Conservation (phyloP, 53 echinoderm and acorn worm species). For the Paelopatides confundens region DNA sequence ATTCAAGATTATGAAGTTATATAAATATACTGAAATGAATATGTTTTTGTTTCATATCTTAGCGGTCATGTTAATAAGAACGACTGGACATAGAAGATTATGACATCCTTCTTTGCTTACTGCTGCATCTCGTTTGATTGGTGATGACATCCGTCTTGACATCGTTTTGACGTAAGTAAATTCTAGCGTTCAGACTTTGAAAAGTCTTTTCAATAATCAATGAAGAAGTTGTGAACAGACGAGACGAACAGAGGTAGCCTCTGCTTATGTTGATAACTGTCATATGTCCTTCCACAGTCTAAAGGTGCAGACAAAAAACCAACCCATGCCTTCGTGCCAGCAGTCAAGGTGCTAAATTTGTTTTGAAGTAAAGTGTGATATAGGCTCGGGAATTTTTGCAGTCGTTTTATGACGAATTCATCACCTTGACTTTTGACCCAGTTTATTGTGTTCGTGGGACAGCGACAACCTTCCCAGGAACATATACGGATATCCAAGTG, state of each 20-base stretch:
- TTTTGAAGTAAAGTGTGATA: background rate
- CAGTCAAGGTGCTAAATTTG: background rate
- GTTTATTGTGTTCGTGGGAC: background rate
- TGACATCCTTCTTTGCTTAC: slow-evolving; percentile 5
- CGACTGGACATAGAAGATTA: slow-evolving; percentile 28
- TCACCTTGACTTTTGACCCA: background rate
- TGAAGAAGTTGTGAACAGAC: slow-evolving; percentile 12
- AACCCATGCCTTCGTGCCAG: background rate
- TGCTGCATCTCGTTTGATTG: slow-evolving; percentile 1
- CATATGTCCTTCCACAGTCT: background rate
- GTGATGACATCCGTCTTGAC: background rate
- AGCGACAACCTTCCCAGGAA: too few relatives aligned
- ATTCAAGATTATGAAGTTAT: too few relatives aligned
- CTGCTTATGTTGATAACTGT: background rate
- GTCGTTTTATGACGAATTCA: background rate
- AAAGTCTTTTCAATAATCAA: background rate
- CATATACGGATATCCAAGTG: too few relatives aligned
- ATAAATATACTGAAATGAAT: too few relatives aligned
- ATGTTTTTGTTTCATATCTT: too few relatives aligned
- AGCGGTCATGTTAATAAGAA: background rate
- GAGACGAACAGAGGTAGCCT: background rate
- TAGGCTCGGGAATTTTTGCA: background rate
- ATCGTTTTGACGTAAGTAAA: slow-evolving; percentile 24
- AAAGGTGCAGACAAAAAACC: background rate
- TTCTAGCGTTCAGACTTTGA: background rate